Base-by-base conservation (phyloP, 2,888 invertebrate species). In the Diarsia brunnea region DNA sequence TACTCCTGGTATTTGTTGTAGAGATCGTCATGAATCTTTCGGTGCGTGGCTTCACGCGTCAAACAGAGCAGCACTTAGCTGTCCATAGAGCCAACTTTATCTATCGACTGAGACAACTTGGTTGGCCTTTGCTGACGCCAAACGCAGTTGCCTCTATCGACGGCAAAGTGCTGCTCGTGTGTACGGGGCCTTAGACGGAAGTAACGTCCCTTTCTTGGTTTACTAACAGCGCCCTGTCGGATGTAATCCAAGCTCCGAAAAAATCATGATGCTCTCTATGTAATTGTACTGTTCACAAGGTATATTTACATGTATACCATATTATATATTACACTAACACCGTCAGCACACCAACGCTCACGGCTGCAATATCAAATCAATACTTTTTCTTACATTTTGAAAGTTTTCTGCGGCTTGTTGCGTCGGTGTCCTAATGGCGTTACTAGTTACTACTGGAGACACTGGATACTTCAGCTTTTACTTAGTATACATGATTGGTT, bases 221-320 rank as follows among this genome's bases (percentile, higher is more conserved):
- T 55, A 55, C 14, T 14, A 4, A 24, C 24, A 55, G 21, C 60
- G n/a, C 4, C 19, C 31, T 31, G 60, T 10, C 31, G 31, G 31
- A 61, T 38, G 21, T 31, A 10, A 38, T 16, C 24, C 7, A 55
- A 16, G 14, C 24, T 27, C 27, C 58, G 58, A 61, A 61, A 61
- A 12, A 38, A 38, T 61, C 38, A 61, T 61, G 38, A 21, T 21
- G 21, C 38, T 38, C 38, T 61, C 16, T 4, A 21, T 5, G 16
- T n/a, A 16, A n/a, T 14, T 27, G 60, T 61, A 27, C 49, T 68
- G 67, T 69, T 71, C 75, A 49, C 55, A 55, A 84, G n/a, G 55
- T n/a, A 53, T 12, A 53, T n/a, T 53, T 53, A 14, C n/a, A 14
- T 14, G 27, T 47, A 65, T 66, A 58, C 27, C 19, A 24, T 64